Evolutionary conservation across 2,113 vertebrate species (phyloP).

Genomic region (Oncorhynchus keta): DNA sequence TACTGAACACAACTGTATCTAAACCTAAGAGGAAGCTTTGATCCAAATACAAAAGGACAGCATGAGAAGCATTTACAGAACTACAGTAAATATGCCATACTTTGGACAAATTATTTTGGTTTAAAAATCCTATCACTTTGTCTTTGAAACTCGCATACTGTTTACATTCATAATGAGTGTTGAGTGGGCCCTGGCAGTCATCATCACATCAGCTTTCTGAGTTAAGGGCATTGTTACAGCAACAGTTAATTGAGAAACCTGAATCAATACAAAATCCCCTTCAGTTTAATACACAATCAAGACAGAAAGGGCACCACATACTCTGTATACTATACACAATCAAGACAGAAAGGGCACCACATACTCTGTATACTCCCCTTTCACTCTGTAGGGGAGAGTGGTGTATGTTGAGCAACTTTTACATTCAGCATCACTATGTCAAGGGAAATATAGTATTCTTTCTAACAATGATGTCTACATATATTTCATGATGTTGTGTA

Average conservation of each 20-base stretch:
- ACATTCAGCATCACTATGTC: too few relatives aligned
- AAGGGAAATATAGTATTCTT: too few relatives aligned
- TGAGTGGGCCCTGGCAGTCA: constrained; percentile 17
- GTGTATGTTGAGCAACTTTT: too few relatives aligned
- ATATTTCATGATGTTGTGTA: too few relatives aligned
- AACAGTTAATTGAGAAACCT: background rate
- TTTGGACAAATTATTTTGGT: constrained; percentile 34
- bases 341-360: background rate
- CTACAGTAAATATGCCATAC: constrained; percentile 12
- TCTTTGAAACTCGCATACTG: constrained; percentile 13
- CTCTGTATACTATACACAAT: background rate
- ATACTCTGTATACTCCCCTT: background rate
- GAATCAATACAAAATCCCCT: too few relatives aligned
- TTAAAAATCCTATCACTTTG: constrained; percentile 45
- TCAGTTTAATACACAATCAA: too few relatives aligned
- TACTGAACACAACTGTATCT: constrained; percentile 19
- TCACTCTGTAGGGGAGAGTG: constrained; percentile 4
- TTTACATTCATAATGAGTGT: constrained; percentile 54
- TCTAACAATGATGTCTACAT: too few relatives aligned
- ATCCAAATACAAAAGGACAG: background rate
- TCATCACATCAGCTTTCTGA: background rate
- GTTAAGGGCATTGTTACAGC: background rate
- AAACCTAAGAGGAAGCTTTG: background rate
- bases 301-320: background rate
- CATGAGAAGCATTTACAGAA: background rate